A percentile compares a stretch with the other conserved stretches of the same genome.
Evolutionary conservation across 2,113 vertebrate genomes (phyloP).

Genomic region (Colaptes auratus): DNA sequence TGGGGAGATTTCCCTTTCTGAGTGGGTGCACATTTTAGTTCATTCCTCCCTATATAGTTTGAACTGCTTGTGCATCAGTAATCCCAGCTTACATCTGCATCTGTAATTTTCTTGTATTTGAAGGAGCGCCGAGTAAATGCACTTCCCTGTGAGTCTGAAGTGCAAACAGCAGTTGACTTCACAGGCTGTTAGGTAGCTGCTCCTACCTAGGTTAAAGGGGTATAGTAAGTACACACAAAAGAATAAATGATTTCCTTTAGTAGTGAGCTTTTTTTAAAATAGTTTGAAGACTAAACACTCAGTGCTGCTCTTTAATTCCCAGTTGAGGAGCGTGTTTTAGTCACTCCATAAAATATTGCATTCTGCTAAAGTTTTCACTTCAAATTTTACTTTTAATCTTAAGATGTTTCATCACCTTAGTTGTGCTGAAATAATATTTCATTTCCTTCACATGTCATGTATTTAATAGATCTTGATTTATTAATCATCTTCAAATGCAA

Average conservation of each 20-base stretch:
- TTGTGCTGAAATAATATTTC: slow-evolving; percentile 11
- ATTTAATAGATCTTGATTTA: slow-evolving; percentile 17
- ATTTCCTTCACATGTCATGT: not conserved
- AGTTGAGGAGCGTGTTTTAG: not conserved
- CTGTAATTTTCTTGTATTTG: no score
- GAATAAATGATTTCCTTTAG: not conserved
- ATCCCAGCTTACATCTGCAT: no score
- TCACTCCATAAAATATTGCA: not conserved
- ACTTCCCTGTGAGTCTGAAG: not conserved
- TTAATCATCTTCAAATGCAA: slow-evolving; percentile 4
- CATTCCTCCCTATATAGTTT: no score
- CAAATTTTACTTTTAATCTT: not conserved
- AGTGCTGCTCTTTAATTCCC: not conserved
- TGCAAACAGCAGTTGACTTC: not conserved
- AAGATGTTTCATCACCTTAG: not conserved
- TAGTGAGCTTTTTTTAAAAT: not conserved
- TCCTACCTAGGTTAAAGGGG: not conserved
- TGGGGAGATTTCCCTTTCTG: no score
- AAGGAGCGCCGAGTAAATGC: not conserved
- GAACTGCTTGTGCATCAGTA: no score
- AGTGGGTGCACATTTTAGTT: no score
- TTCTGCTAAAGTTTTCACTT: not conserved
- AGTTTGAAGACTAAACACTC: not conserved
- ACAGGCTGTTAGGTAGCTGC: not conserved
- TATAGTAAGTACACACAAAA: not conserved